Base-by-base conservation (phyloP, 2,888 invertebrate species). In the Saturnia pavonia region DNA sequence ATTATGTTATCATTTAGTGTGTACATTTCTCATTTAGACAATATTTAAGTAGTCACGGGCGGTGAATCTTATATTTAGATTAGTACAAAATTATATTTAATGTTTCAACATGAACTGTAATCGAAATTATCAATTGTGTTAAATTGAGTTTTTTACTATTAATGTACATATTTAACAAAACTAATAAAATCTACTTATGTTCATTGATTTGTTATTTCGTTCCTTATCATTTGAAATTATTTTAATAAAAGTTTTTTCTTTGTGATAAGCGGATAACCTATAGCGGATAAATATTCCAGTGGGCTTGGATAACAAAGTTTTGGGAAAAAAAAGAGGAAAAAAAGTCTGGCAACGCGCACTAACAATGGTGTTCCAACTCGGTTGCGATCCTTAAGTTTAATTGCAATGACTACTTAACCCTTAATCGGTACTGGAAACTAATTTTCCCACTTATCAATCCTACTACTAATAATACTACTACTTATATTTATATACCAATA, bases 161-260 rank as follows among this genome's bases (percentile, higher is more conserved):
- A 91, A 90, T 92, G 88, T 89, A 88, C 84, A 90, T 89, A 88
- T 85, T 88, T 85, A 87, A 11, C 80, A 81, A 79, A 79, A 80
- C 79, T 71, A 88, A 85, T 83, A 83, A 85, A 89, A 81, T 78
- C 85, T 88, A 88, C 80, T 77, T 80, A 85, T 75, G 72, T 76
- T 72, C n/a, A 71, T 72, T 76, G 69, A 70, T 75, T 78, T 73
- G 72, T 73, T 2, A 60, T 60, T 60, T 60, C 27, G 14, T 27
- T 14, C 6, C 14, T 6, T 22, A 54, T 22, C 9, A 11, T 54
- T n/a, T 22, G 9, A 54, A 2, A 22, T 22, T 1, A 54, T 54
- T 54, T 22, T 54, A n/a, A n/a, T 51, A 19, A 54, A 19, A 54
- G 7, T n/a, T 54, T 22, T 22, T 54, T 2, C 22, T 11, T 48